Conservation (phyloP, 2,888 invertebrate genomes). For the Mamestra brassicae region DNA sequence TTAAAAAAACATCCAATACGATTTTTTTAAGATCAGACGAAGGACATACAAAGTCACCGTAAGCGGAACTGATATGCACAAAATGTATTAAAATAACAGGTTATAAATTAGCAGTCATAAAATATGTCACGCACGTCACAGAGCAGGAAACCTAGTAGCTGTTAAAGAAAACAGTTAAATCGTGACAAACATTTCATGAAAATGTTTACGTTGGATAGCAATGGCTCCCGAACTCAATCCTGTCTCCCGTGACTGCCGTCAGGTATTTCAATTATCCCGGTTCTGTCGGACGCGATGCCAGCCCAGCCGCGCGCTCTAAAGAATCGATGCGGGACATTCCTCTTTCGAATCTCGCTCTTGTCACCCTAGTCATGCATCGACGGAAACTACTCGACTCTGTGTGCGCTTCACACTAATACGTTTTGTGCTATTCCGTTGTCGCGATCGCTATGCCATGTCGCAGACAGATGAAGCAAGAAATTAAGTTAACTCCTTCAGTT, state of each 20-base stretch:
- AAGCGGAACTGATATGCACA: slow-evolving; percentile 54
- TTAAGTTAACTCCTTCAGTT: slow-evolving; percentile 21
- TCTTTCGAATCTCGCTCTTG: slow-evolving; percentile 74
- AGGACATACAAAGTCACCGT: slow-evolving; percentile 53
- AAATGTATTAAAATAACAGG: slow-evolving; percentile 34
- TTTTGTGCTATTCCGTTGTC: slow-evolving; percentile 43
- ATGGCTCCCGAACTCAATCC: slow-evolving; percentile 68
- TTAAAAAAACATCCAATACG: slow-evolving; percentile 8
- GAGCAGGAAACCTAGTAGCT: slow-evolving; percentile 38
- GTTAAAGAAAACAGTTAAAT: slow-evolving; percentile 58
- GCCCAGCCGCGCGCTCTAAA: slow-evolving; percentile 67
- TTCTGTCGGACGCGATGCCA: slow-evolving; percentile 68
- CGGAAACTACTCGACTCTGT: slow-evolving; percentile 55
- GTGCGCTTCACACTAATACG: slow-evolving; percentile 64
- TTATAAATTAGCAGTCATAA: slow-evolving; percentile 37
- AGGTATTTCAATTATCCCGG: slow-evolving; percentile 83
- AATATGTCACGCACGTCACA: slow-evolving; percentile 34
- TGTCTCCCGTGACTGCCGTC: slow-evolving; percentile 69
- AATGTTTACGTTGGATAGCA: slow-evolving; percentile 74
- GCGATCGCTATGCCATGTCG: slow-evolving; percentile 31
- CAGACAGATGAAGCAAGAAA: slow-evolving; percentile 8
- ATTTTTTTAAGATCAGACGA: slow-evolving; percentile 37
- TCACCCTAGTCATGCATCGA: slow-evolving; percentile 71
- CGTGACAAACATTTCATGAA: slow-evolving; percentile 71
- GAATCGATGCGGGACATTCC: slow-evolving; percentile 80